These are phyloP conservation scores for Struthio camelus DNA, from an alignment of 2,113 vertebrate genomes.

Conservation along the genomic window DNA sequence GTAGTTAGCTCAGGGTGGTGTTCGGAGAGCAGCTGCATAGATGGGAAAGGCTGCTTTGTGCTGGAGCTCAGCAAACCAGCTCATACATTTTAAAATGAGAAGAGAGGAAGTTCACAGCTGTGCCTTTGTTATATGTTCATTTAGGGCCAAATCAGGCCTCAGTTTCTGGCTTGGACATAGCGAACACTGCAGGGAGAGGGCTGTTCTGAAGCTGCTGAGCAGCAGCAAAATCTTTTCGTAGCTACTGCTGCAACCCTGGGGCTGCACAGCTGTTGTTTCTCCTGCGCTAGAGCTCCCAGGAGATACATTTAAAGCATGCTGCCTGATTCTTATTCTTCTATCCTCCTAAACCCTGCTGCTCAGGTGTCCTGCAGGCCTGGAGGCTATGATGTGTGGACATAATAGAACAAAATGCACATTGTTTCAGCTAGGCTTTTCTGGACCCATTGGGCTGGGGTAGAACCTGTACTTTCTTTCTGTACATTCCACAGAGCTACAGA, in stretches of 20 bases:
- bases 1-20: background rate
- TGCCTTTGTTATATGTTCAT: background rate
- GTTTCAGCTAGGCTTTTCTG: background rate
- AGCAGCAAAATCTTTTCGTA: background rate
- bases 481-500: background rate
- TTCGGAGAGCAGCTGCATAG: background rate
- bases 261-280: background rate
- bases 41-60: slow-evolving; percentile 18
- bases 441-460: background rate
- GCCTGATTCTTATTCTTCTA: background rate
- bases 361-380: background rate
- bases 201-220: slow-evolving; percentile 9
- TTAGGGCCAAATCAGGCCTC: slow-evolving; percentile 4
- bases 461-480: background rate
- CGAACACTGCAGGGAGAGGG: background rate
- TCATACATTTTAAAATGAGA: slow-evolving; percentile 1
- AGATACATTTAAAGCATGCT: background rate
- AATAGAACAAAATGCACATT: background rate
- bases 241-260: background rate
- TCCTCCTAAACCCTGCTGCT: background rate
- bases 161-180: background rate
- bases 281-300: background rate
- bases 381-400: background rate
- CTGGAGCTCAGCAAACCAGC: slow-evolving; percentile 3
- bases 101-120: slow-evolving; percentile 47